A percentile compares a stretch with the other conserved stretches of the same genome.
Conservation (phyloP, 2,113 vertebrate genomes). For the Trematocara zebra region DNA sequence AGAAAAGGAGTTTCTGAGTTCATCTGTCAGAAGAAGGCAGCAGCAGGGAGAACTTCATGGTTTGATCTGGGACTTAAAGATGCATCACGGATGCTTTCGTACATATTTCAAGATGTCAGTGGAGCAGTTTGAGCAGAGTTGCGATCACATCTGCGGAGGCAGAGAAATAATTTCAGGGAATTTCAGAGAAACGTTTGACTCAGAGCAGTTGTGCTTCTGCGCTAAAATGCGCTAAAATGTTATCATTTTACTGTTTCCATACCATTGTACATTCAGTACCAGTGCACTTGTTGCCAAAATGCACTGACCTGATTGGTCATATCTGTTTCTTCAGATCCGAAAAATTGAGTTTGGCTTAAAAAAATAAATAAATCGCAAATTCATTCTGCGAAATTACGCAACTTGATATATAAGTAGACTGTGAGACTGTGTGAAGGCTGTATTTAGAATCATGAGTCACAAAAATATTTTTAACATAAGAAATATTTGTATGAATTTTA, state of each 20-base stretch:
- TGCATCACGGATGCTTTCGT: not conserved
- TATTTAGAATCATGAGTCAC: not conserved
- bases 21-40: not conserved
- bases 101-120: not conserved
- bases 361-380: accelerated
- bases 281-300: not conserved
- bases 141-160: not conserved
- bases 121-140: not conserved
- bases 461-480: not conserved
- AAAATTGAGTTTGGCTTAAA: not conserved
- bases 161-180: not conserved
- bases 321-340: not conserved
- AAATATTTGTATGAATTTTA: not conserved
- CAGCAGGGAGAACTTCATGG: not conserved
- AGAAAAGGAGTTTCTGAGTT: not conserved
- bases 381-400: not conserved
- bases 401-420: not conserved
- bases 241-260: not conserved
- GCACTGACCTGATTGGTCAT: not conserved
- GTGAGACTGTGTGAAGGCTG: not conserved
- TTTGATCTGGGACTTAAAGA: not conserved
- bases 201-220: not conserved
- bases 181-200: not conserved
- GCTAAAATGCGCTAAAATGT: not conserved
- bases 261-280: not conserved